Evolutionary conservation across 2,113 vertebrate species (phyloP), one percentile per base, ranked within the genome.

Genomic region (Sylvia atricapilla): DNA sequence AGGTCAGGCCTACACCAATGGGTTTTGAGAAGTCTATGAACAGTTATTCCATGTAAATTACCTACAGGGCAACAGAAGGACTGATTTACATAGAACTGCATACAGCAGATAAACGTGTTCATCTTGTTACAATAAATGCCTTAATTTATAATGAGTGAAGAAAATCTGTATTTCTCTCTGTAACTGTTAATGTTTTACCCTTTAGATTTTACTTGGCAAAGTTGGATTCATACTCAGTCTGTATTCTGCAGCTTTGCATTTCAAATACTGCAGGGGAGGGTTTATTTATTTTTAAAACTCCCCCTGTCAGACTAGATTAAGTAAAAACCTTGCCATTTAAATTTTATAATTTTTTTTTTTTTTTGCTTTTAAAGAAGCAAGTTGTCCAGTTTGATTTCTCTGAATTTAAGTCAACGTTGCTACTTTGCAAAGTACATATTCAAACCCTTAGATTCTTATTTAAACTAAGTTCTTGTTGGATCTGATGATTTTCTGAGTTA

Each of bases 281-380:
- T 66, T 92, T 87, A 79, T 95, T 87, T 91, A 89, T 95, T 92
- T 94, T 96, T 95, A 88, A 95, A 88, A 64, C 52, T 64, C 68
- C 47, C 37, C 47, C 76, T 90, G 76, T 74, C 90, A 70, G 79
- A 52, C 13, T 46, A 46, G 22, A 75, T 87, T 90, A 94, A 64
- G 63, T 52, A 90, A 90, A 94, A 94, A 31, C 22, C 30, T 13
- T 2, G 1, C 73, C 43, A 84, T 64, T 81, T 88, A 76, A 93
- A 75, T 89, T 62, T 76, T 33, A 47, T 69, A 74, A 2, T 22
- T 18, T 56, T 39, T 59, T 76, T 87, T 18, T 22, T 83, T 56
- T 78, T 87, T 94, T 63, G 10, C 72, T 88, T 90, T 90, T 83
- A 90, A 88, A 87, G 68, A 90, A 94, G 24, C 52, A 87, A 56